Evolutionary conservation across 1,140 invertebrate species (phyloP).

Genomic region (Metopolophium dirhodum): DNA sequence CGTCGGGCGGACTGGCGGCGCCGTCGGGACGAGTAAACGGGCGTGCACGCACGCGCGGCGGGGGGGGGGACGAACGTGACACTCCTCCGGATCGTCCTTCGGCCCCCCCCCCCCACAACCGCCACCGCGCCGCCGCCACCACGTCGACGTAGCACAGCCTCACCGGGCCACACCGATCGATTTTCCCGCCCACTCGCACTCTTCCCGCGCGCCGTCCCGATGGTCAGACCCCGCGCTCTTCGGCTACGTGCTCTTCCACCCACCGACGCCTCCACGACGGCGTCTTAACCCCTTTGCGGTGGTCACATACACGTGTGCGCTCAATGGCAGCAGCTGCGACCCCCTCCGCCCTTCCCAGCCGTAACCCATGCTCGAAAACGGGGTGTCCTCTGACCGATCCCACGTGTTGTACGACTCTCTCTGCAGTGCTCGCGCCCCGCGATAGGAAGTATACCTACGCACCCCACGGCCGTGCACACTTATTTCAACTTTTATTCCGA

Average conservation of each 20-base stretch:
- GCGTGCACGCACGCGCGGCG: neutral
- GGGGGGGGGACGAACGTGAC: neutral
- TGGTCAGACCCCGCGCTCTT: neutral
- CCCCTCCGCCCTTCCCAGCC: too few relatives aligned
- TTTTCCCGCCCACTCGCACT: conserved; percentile 40
- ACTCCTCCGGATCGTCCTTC: neutral
- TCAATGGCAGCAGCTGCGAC: neutral
- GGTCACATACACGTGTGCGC: neutral
- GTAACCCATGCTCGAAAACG: neutral
- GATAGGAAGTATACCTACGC: too few relatives aligned
- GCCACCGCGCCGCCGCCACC: neutral
- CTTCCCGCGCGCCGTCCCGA: neutral
- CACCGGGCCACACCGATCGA: conserved; percentile 17
- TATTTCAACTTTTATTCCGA: neutral
- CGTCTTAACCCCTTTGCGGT: conserved; percentile 24
- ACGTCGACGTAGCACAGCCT: neutral
- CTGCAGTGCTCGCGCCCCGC: neutral
- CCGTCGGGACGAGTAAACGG: conserved; percentile 5
- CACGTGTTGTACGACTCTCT: neutral
- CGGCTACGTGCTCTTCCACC: neutral
- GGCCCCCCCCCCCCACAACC: neutral
- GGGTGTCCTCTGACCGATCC: neutral
- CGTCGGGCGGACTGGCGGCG: neutral
- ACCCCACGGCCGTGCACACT: neutral
- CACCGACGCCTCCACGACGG: neutral